These are phyloP conservation scores for Xyrichtys novacula DNA, from an alignment of 2,797 vertebrate species.

Conservation along the genomic window DNA sequence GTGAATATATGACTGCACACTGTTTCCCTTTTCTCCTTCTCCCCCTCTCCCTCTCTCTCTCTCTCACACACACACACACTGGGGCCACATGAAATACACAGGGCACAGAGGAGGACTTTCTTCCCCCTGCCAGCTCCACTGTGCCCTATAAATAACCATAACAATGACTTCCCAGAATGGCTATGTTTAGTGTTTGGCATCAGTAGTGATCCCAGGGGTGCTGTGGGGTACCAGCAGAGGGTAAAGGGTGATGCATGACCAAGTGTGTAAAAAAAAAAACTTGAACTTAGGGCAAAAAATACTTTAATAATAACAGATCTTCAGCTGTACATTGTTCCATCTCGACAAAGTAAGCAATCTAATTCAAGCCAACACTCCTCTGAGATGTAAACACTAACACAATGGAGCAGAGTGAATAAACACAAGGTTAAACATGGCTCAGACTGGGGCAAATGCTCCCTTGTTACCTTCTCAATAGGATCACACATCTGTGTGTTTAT, in stretches of 20 bases:
- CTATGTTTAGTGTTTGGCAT: constrained; percentile 73
- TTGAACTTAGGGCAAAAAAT: neutral
- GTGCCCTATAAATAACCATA: constrained; percentile 74
- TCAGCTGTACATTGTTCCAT: neutral
- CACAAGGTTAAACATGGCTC: constrained; percentile 20
- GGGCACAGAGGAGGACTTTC: constrained; percentile 28
- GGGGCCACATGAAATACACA: constrained; percentile 41
- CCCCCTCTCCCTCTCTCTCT: neutral
- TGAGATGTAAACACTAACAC: constrained; percentile 40
- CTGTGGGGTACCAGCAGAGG: constrained; percentile 59
- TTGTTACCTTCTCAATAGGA: constrained; percentile 31
- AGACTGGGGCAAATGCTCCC: constrained; percentile 16
- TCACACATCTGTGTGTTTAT: constrained; percentile 1
- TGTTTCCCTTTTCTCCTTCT: constrained; percentile 1
- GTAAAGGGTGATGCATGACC: constrained; percentile 41
- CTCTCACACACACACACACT: constrained; percentile 11
- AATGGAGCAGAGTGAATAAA: constrained; percentile 31
- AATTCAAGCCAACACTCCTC: constrained; percentile 11
- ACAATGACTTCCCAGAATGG: constrained; percentile 77
- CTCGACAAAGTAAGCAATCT: neutral
- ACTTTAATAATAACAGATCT: neutral
- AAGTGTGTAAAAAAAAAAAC: constrained; percentile 17
- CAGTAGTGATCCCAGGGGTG: constrained; percentile 56
- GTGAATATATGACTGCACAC: constrained; percentile 39
- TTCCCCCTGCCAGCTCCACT: constrained; percentile 52